Conservation (phyloP, 2,113 vertebrate genomes). For the Hippocampus zosterae region DNA sequence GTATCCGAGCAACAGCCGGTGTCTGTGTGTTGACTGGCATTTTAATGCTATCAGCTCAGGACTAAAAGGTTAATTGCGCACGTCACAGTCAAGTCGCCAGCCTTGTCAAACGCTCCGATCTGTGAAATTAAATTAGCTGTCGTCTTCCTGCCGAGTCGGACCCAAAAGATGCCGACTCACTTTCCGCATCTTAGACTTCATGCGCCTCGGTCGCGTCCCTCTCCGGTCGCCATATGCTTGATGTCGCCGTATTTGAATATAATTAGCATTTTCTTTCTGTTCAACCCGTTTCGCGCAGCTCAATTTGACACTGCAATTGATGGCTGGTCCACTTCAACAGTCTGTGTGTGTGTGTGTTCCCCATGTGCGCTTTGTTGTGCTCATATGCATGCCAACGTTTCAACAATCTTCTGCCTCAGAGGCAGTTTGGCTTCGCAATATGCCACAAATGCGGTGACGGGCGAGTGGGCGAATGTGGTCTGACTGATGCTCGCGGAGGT, state of each 20-base stretch:
- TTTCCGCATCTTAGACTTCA: slow-evolving; percentile 1
- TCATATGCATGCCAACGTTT: neutral
- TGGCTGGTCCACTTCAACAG: slow-evolving; percentile 6
- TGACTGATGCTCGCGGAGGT: slow-evolving; percentile 35
- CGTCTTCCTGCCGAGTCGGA: slow-evolving; percentile 1
- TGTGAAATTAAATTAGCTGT: slow-evolving; percentile 55
- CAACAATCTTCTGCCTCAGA: slow-evolving; percentile 1
- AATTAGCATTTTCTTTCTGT: neutral
- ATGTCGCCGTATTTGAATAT: neutral
- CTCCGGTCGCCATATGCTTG: slow-evolving; percentile 10
- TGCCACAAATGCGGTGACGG: slow-evolving; percentile 51
- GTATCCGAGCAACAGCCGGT: slow-evolving; percentile 10
- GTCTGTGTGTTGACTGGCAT: slow-evolving; percentile 34
- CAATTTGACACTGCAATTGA: neutral
- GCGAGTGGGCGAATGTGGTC: slow-evolving; percentile 28
- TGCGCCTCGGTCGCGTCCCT: slow-evolving; percentile 6
- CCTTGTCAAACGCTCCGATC: slow-evolving; percentile 36
- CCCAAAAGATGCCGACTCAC: slow-evolving; percentile 41
- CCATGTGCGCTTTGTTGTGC: neutral
- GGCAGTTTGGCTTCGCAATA: slow-evolving; percentile 22
- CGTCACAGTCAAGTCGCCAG: slow-evolving; percentile 31
- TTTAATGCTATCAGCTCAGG: slow-evolving; percentile 30
- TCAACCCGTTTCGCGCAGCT: neutral
- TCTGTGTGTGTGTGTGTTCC: neutral
- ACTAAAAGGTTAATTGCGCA: slow-evolving; percentile 62